phyloP scores from a whole-genome alignment of 2,888 invertebrate genomes.

The Clostera curtula region DNA sequence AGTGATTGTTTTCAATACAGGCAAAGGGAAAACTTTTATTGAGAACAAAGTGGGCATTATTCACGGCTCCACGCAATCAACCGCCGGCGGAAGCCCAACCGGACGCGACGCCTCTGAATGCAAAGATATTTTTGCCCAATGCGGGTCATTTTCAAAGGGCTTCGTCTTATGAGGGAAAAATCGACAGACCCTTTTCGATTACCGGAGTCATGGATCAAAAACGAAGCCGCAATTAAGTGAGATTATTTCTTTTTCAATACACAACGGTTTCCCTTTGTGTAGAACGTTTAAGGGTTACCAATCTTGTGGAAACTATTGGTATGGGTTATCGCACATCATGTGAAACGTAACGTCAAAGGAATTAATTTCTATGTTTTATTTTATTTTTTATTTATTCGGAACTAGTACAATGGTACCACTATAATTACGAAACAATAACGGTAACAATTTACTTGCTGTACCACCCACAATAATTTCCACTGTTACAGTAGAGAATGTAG shows the following conservation, averaged over 20 bases:
- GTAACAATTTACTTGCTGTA: no score
- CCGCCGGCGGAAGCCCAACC: conserved; percentile 43
- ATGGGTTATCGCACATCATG: conserved; percentile 8
- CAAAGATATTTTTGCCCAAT: conserved; percentile 68
- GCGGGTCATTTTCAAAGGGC: conserved; percentile 67
- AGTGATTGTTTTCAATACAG: conserved; percentile 71
- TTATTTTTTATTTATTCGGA: no score
- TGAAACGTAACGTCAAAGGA: conserved; percentile 9
- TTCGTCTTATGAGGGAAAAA: conserved; percentile 57
- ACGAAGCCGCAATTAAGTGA: conserved; percentile 57
- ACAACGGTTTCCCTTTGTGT: conserved; percentile 31
- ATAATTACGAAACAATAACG: no score
- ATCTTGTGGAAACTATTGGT: conserved; percentile 22
- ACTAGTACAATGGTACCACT: no score
- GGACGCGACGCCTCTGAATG: conserved; percentile 66
- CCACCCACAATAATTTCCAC: no score
- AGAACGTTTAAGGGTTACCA: conserved; percentile 19
- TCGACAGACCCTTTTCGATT: conserved; percentile 60
- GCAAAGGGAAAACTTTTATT: conserved; percentile 63
- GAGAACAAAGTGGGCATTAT: conserved; percentile 71
- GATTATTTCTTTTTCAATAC: conserved; percentile 43
- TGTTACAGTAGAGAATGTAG: no score
- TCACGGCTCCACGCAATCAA: conserved; percentile 63
- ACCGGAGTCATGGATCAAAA: conserved; percentile 53
- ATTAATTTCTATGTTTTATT: no score